Evolutionary conservation across 2,113 vertebrate genomes (phyloP).

Genomic region (Aviceda subcristata): DNA sequence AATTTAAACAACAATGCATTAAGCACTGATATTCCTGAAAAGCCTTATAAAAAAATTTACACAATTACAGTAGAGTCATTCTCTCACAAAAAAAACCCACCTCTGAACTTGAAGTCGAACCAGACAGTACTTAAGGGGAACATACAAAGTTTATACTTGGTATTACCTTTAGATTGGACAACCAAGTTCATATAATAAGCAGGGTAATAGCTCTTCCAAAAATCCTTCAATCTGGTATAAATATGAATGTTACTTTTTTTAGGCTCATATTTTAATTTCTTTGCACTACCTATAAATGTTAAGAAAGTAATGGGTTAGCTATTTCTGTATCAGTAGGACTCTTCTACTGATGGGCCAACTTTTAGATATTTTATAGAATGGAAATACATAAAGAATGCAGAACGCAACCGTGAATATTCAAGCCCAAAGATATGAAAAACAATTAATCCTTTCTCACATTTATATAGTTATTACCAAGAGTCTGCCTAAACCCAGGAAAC

Average conservation of each 20-base stretch:
- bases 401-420: background rate
- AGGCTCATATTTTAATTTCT: constrained; percentile 84
- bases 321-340: background rate
- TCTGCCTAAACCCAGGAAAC: background rate
- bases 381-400: background rate
- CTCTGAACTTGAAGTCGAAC: background rate
- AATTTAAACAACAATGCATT: background rate
- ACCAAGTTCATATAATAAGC: constrained; percentile 85
- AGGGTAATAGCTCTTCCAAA: constrained; percentile 82
- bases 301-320: background rate
- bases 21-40: background rate
- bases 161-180: constrained; percentile 83
- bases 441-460: background rate
- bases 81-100: background rate
- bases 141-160: background rate
- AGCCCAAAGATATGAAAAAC: background rate
- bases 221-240: constrained; percentile 75
- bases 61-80: background rate
- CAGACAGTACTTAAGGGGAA: background rate
- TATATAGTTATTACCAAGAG: background rate
- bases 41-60: background rate
- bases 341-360: background rate
- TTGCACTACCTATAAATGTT: constrained; percentile 77
- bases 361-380: background rate
- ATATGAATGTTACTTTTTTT: constrained; percentile 81